phyloP scores from a whole-genome alignment of 2,888 invertebrate species.

The Myopa tessellatipennis region DNA sequence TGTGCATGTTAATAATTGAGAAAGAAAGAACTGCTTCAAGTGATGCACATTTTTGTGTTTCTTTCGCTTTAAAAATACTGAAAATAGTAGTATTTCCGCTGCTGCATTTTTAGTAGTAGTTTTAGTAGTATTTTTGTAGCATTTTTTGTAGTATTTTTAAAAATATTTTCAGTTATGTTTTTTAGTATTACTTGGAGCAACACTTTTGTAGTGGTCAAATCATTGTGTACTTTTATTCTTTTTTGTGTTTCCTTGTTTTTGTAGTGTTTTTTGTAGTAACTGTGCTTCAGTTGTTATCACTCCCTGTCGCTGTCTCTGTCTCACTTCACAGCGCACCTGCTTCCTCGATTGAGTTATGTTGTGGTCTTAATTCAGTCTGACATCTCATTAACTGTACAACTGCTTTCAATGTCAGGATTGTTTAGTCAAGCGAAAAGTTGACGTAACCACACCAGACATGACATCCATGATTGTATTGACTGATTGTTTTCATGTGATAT shows the following conservation, averaged over 20 bases:
- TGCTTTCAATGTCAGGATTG: constrained; percentile 41
- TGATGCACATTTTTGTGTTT: background rate
- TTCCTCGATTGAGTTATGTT: constrained; percentile 38
- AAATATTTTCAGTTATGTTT: background rate
- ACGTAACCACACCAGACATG: constrained; percentile 42
- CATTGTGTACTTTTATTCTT: background rate
- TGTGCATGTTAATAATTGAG: constrained; percentile 1
- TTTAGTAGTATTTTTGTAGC: background rate
- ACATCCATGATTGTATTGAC: background rate
- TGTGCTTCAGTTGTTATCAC: background rate
- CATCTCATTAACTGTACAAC: constrained; percentile 57
- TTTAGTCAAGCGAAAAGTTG: constrained; percentile 49
- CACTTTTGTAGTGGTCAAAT: background rate
- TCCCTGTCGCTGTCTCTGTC: constrained; percentile 1
- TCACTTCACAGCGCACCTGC: background rate
- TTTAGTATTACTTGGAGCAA: background rate
- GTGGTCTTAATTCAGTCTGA: constrained; percentile 54
- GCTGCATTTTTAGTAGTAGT: background rate
- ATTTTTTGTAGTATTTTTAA: background rate
- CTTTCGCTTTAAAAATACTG: no score
- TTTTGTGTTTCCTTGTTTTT: constrained; percentile 1
- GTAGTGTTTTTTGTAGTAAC: background rate
- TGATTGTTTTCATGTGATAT: background rate
- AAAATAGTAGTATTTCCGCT: background rate
- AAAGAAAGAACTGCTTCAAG: no score